A percentile compares a stretch with the other conserved stretches of the same genome.
Conservation (phyloP, 2,797 vertebrate species). For the Onychomys torridus region DNA sequence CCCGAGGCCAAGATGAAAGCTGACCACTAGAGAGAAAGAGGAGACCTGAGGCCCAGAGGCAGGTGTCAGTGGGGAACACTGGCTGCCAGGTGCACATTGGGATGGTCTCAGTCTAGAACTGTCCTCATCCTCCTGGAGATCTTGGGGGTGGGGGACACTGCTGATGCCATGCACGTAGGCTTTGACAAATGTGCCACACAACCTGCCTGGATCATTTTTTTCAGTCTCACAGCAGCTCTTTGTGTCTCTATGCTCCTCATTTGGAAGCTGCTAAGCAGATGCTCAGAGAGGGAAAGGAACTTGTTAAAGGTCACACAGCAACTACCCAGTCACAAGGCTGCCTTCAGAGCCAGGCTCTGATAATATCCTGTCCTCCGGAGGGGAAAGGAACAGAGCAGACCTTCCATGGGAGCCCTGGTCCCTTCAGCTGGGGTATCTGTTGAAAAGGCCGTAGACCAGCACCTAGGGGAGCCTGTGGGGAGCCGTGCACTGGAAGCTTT, state of each 20-base stretch:
- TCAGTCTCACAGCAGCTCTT: neutral
- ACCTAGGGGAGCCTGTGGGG: neutral
- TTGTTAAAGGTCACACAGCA: constrained; percentile 36
- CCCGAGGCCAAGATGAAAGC: constrained; percentile 50
- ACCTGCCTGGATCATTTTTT: neutral
- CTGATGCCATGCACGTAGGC: neutral
- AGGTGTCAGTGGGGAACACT: neutral
- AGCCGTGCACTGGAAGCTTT: neutral
- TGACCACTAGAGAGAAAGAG: constrained; percentile 42
- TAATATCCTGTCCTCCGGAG: neutral
- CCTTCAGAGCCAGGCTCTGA: neutral
- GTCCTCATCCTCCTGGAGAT: neutral
- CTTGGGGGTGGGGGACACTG: neutral
- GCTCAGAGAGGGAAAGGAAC: constrained; percentile 43
- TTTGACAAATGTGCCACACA: neutral
- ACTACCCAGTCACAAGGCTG: neutral
- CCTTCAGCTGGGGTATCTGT: neutral
- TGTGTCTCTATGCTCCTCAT: neutral
- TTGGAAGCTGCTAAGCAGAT: constrained; percentile 20
- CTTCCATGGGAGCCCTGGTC: neutral
- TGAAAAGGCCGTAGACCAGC: neutral
- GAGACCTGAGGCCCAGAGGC: neutral
- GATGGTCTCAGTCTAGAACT: neutral
- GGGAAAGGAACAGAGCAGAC: neutral
- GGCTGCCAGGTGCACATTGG: neutral